Evolutionary conservation across 2,888 invertebrate genomes (phyloP), one percentile per base, ranked within the genome.

Genomic region (Drosophila mettleri): DNA sequence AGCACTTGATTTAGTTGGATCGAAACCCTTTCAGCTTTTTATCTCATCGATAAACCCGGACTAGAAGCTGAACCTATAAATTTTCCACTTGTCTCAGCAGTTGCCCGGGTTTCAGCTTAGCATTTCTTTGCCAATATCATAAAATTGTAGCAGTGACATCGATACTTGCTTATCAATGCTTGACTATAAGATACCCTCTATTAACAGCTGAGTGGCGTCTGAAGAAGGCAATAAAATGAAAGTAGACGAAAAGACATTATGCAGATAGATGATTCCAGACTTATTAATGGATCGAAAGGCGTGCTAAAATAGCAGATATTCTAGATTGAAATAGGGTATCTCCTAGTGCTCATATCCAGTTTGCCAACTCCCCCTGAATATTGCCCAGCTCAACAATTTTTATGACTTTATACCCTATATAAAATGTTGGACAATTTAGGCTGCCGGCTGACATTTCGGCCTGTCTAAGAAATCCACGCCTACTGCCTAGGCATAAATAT

Each of bases 81-180:
- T 68, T 69, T 80, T 73, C 41, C 53, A 69, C 77, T 78, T 75
- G 71, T 69, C 73, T 85, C 84, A 85, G 84, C 84, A 85, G 49
- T 86, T 79, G 74, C 48, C 67, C 49, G 57, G 67, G 41, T 43
- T 51, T 57, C 46, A 58, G 68, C 63, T 48, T 51, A 59, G 70
- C 75, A 87, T 80, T 82, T 87, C 70, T 74, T 80, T 71, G 66
- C 80, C 73, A 85, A 70, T 58, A 61, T 61, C 86, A 80, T 85
- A 87, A 84, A 80, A 66, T 52, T 65, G 41, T 41, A 38, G 54
- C 49, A 62, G 48, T 8, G 41, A 61, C 53, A 54, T 62, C 48
- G 69, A 62, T 71, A 74, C 62, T 20, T 0, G 12, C 10, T 39
- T 70, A 72, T 51, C 8, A 45, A 9, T 6, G 12, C 6, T 20